phyloP scores from a whole-genome alignment of 2,888 invertebrate genomes.

The Lycia hirtaria region DNA sequence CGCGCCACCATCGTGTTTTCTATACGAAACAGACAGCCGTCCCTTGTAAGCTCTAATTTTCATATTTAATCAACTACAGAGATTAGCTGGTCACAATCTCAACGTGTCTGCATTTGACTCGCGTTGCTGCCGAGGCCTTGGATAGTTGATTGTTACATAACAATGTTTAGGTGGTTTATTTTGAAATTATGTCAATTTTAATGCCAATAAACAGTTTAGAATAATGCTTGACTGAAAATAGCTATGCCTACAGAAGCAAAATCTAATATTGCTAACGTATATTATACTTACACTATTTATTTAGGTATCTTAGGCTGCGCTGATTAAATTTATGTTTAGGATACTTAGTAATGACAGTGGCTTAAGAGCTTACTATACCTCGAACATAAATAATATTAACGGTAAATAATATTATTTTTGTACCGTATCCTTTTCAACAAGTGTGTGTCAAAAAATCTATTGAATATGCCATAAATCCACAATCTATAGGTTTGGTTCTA shows the following conservation, averaged over 20 bases:
- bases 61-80: neutral
- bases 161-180: neutral
- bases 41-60: neutral
- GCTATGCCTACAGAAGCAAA: neutral
- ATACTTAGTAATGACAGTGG: too few relatives aligned
- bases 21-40: neutral
- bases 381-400: too few relatives aligned
- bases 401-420: too few relatives aligned
- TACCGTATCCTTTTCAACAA: too few relatives aligned
- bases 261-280: neutral
- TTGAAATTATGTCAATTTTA: neutral
- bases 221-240: neutral
- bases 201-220: neutral
- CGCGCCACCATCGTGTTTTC: neutral
- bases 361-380: too few relatives aligned
- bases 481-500: too few relatives aligned
- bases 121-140: slow-evolving; percentile 4
- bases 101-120: neutral
- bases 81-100: neutral
- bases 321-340: too few relatives aligned
- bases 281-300: too few relatives aligned
- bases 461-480: too few relatives aligned
- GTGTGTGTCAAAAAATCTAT: too few relatives aligned
- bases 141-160: slow-evolving; percentile 11
- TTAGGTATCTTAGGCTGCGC: too few relatives aligned